Base-by-base conservation (phyloP, 2,113 vertebrate genomes). In the Trichechus manatus region DNA sequence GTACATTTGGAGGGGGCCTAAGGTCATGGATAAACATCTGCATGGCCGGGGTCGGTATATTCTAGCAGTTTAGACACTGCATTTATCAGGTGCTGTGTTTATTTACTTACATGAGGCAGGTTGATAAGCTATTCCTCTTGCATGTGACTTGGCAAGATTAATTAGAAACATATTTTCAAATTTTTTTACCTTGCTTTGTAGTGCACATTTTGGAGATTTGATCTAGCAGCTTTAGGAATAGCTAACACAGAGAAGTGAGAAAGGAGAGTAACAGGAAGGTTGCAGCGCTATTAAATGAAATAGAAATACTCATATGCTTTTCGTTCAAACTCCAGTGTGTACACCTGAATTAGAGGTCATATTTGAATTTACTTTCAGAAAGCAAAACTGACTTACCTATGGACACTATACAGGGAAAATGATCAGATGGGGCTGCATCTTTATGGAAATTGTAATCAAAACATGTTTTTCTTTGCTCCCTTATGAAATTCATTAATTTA, bases 361-460 rank as follows among this genome's bases (percentile, higher is more conserved):
- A 61, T 70, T 83, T 87, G 47, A 87, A 94, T 83, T 87, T 78
- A 70, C 53, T 42, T 63, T 91, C 59, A 61, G 47, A 96, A 87
- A 83, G 42, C 33, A 82, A 90, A 93, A 70, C 39, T 91, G 44
- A 91, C 87, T 91, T 91, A 86, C 61, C 53, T 84, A 53, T 53
- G 39, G 72, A 56, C 23, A 93, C 17, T 66, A 31, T 36, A 56
- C 2, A 47, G 9, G 23, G 42, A 17, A 56, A 64, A 75, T 89
- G 11, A 74, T 89, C 33, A 83, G 36, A 80, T 61, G n/a, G 13
- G 36, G 4, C 36, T 68, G 2, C 75, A 29, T 79, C 15, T 42
- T 89, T 93, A 89, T 17, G 8, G 22, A 79, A 84, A 93, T 13
- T 39, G 4, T 56, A 72, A 47, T 63, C 3, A 50, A 39, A 88